Evolutionary conservation across 1,140 invertebrate genomes (phyloP).

Genomic region (Elysia chlorotica): DNA sequence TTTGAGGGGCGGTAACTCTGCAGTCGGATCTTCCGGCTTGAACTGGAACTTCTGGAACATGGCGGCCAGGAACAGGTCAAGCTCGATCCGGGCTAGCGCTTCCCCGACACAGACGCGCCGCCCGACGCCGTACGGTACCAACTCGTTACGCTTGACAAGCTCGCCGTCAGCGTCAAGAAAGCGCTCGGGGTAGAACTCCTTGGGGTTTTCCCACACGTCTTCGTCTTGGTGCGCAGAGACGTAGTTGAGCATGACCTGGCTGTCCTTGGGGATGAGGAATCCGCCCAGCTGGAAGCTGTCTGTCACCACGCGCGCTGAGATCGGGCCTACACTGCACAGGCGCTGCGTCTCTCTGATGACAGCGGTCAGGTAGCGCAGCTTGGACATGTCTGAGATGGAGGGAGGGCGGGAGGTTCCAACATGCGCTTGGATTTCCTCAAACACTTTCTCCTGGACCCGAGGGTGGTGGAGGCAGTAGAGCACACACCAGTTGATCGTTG

Average conservation of each 20-base stretch:
- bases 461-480: constrained; percentile 79
- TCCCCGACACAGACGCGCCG: constrained; percentile 36
- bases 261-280: constrained; percentile 51
- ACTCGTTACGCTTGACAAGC: constrained; percentile 26
- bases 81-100: constrained; percentile 34
- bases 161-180: constrained; percentile 54
- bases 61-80: constrained; percentile 37
- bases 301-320: constrained; percentile 42
- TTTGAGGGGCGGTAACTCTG: not conserved
- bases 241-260: constrained; percentile 53
- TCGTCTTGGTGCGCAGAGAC: constrained; percentile 55
- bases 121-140: constrained; percentile 20
- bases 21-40: not conserved
- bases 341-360: constrained; percentile 33
- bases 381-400: constrained; percentile 24
- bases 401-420: constrained; percentile 22
- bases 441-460: constrained; percentile 74
- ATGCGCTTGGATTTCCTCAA: constrained; percentile 76
- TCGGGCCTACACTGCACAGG: constrained; percentile 37
- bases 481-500: constrained; percentile 84
- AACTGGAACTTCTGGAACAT: constrained; percentile 37
- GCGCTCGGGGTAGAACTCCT: constrained; percentile 73
- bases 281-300: constrained; percentile 44
- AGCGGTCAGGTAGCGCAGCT: constrained; percentile 35
- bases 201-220: constrained; percentile 67